Evolutionary conservation across 2,888 invertebrate genomes (phyloP).

Genomic region (Icerya purchasi): DNA sequence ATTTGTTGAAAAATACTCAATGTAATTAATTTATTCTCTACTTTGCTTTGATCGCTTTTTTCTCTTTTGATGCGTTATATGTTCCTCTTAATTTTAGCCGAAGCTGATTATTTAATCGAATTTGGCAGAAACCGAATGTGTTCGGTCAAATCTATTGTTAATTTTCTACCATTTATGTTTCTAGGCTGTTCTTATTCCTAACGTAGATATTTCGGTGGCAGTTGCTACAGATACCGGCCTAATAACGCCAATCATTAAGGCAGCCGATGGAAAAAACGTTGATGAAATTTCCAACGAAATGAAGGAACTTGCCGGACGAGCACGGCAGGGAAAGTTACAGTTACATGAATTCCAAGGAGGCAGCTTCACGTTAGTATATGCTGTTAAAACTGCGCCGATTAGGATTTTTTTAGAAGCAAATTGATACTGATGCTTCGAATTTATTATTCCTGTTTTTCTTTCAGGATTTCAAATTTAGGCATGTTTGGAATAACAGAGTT

Average conservation of each 20-base stretch:
- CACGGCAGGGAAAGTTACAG: slow-evolving; percentile 36
- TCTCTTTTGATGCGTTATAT: no score
- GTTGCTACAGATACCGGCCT: slow-evolving; percentile 41
- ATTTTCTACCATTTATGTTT: no score
- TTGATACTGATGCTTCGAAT: no score
- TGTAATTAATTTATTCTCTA: no score
- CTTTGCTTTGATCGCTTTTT: no score
- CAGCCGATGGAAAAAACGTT: slow-evolving; percentile 31
- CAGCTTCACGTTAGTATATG: slow-evolving; percentile 28
- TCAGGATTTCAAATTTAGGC: slow-evolving; percentile 42
- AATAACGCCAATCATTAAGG: slow-evolving; percentile 39
- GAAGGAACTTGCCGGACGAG: slow-evolving; percentile 33
- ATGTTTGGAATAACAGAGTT: slow-evolving; percentile 44
- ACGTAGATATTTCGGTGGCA: slow-evolving; percentile 37
- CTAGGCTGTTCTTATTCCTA: slow-evolving; percentile 25
- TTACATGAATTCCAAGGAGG: slow-evolving; percentile 44
- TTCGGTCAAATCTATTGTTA: no score
- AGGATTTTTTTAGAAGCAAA: no score
- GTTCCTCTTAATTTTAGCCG: no score
- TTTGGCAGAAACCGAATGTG: no score
- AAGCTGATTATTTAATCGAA: no score
- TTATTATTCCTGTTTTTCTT: slow-evolving; percentile 19
- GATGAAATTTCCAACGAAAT: slow-evolving; percentile 32
- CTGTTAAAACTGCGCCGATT: no score
- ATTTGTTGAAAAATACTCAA: no score